Evolutionary conservation across 2,797 vertebrate species (phyloP).

Genomic region (Semotilus atromaculatus): DNA sequence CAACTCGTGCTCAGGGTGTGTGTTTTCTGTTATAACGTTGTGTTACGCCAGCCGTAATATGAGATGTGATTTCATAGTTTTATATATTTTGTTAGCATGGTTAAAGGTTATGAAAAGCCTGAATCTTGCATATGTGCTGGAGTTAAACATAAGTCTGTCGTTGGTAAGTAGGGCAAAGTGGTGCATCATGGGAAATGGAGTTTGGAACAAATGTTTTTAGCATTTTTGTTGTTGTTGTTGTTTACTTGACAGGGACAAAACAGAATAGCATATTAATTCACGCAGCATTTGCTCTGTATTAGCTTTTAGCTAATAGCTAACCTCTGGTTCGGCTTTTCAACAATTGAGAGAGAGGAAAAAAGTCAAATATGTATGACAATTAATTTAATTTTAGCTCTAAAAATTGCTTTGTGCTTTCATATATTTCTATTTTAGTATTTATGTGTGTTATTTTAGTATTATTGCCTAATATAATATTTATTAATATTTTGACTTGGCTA

Average conservation of each 20-base stretch:
- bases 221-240: not conserved
- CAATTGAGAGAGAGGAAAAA: not conserved
- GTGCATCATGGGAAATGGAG: slow-evolving; percentile 17
- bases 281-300: not conserved
- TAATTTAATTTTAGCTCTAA: not conserved
- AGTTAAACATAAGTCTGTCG: slow-evolving; percentile 5
- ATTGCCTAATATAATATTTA: too few species aligned
- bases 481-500: too few species aligned
- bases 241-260: not conserved
- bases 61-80: slow-evolving; percentile 16
- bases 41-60: slow-evolving; percentile 30
- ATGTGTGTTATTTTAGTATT: not conserved
- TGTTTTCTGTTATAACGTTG: slow-evolving; percentile 9
- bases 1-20: slow-evolving; percentile 22
- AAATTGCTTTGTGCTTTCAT: not conserved
- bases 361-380: not conserved
- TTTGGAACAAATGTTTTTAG: not conserved
- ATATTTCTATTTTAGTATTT: not conserved
- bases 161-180: not conserved
- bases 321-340: not conserved
- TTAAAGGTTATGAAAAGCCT: slow-evolving; percentile 10
- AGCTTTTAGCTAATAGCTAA: not conserved
- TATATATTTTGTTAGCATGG: slow-evolving; percentile 12
- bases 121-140: slow-evolving; percentile 15
- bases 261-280: not conserved